These are phyloP conservation scores for Corbicula japonica DNA, from an alignment of 2,888 invertebrate species.

Conservation along the genomic window DNA sequence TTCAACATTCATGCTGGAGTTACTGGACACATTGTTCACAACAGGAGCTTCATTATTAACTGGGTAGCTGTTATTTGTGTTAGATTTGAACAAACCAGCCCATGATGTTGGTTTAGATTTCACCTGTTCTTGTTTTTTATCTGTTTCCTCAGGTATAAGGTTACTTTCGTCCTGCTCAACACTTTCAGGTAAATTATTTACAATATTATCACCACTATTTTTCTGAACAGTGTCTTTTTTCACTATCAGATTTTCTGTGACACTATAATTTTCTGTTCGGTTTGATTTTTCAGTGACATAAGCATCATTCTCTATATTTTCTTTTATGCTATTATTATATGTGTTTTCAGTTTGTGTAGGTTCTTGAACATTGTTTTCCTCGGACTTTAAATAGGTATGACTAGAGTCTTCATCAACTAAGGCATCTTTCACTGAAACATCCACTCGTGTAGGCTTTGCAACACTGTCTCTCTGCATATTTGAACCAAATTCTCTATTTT, in stretches of 20 bases:
- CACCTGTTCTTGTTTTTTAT: constrained; percentile 5
- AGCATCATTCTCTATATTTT: constrained; percentile 2
- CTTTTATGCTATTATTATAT: not conserved
- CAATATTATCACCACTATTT: constrained; percentile 6
- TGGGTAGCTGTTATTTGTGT: constrained; percentile 30
- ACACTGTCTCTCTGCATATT: not conserved
- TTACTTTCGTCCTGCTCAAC: not conserved
- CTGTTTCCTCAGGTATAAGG: not conserved
- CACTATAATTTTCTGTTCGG: not conserved
- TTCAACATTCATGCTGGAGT: constrained; percentile 26
- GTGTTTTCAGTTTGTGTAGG: not conserved
- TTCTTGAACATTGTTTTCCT: not conserved
- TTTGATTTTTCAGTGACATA: not conserved
- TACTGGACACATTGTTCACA: constrained; percentile 29
- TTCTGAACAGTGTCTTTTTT: constrained; percentile 3
- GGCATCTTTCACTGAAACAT: constrained; percentile 18
- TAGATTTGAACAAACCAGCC: constrained; percentile 75
- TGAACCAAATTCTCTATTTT: not conserved
- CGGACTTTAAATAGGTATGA: constrained; percentile 12
- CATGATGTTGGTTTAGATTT: constrained; percentile 67
- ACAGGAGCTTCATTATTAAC: constrained; percentile 20
- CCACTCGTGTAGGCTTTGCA: constrained; percentile 16
- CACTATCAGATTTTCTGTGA: constrained; percentile 1
- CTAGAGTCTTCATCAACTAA: constrained; percentile 30
- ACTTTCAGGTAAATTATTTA: constrained; percentile 4